Base-by-base conservation (phyloP, 53 echinoderm and acorn worm species). In the Paracentrotus lividus region DNA sequence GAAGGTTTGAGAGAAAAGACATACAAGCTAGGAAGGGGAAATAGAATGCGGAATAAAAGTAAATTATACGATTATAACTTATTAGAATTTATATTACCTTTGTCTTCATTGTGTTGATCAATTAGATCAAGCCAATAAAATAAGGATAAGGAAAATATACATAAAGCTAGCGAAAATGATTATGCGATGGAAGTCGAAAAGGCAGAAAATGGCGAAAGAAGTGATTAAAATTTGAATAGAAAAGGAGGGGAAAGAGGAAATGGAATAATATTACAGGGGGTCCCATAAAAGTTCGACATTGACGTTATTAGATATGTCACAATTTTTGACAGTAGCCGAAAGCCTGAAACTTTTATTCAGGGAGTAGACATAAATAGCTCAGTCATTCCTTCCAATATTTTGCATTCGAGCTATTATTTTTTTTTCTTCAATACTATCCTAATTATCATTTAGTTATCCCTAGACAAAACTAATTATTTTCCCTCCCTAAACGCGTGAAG, bases 401-500 rank as follows among this genome's bases (percentile, higher is more conserved):
- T n/a, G n/a, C 23, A n/a, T 14, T 8, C 18, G 4, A n/a, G 6
- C 47, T 49, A 24, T 81, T 31, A n/a, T 81, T 45, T 13, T 47
- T 45, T 45, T 38, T n/a, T 18, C n/a, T 27, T 4, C 6, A 0
- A 24, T 81, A 81, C 47, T 26, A 47, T 81, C 26, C 81, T 81
- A n/a, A 45, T 81, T 47, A 26, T 77, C 77, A 44, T 43, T 77
- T 40, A 77, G n/a, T 8, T 15, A 77, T 81, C 81, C 81, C 54
- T 56, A 55, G 54, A 57, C 55, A 56, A 29, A 87, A 57, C 87
- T 6, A 57, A 54, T 54, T 55, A 33, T 34, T 21, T 7, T 10
- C 14, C 56, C 33, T 87, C 87, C 87, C 36, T 56, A 7, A 29
- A 33, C 34, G 14, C 27, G 4, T 36, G 20, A 55, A 87, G 12